Conservation (phyloP, 2,888 invertebrate genomes). For the Epinotia ramella region DNA sequence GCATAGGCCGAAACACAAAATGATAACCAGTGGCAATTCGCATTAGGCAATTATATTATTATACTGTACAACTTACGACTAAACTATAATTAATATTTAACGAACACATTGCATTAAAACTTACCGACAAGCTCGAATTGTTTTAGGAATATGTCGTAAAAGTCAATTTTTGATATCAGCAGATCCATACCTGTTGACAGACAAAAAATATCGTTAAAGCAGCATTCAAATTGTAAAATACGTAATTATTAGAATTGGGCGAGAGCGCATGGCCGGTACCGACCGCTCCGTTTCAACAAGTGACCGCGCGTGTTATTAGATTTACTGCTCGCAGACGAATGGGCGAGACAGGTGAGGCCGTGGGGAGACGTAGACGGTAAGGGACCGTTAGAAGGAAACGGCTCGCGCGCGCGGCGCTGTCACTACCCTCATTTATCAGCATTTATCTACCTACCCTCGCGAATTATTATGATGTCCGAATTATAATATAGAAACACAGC, state of each 20-base stretch:
- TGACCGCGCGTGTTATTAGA: conserved; percentile 6
- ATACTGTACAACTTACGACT: conserved; percentile 5
- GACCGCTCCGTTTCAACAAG: conserved; percentile 20
- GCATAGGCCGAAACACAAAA: conserved; percentile 49
- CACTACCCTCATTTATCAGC: conserved; percentile 22
- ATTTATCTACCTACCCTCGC: conserved; percentile 9
- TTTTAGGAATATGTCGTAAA: conserved; percentile 14
- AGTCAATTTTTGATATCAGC: conserved; percentile 33
- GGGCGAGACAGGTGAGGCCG: neutral
- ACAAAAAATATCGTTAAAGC: conserved; percentile 27
- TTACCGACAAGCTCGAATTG: conserved; percentile 39
- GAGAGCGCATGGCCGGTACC: neutral
- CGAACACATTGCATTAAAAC: conserved; percentile 23
- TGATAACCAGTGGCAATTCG: conserved; percentile 43
- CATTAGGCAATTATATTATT: conserved; percentile 21
- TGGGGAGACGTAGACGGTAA: neutral
- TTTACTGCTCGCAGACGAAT: neutral
- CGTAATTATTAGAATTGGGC: neutral
- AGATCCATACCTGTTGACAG: conserved; percentile 42
- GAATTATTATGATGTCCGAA: neutral
- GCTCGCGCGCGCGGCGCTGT: neutral
- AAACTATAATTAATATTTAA: conserved; percentile 7
- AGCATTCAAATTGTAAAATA: conserved; percentile 2
- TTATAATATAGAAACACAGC: neutral
- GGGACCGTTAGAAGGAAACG: conserved; percentile 15